A percentile compares a stretch with the other conserved stretches of the same genome.
phyloP scores from a whole-genome alignment of 64 coral and sea anemone genomes.

The Dendronephthya gigantea region DNA sequence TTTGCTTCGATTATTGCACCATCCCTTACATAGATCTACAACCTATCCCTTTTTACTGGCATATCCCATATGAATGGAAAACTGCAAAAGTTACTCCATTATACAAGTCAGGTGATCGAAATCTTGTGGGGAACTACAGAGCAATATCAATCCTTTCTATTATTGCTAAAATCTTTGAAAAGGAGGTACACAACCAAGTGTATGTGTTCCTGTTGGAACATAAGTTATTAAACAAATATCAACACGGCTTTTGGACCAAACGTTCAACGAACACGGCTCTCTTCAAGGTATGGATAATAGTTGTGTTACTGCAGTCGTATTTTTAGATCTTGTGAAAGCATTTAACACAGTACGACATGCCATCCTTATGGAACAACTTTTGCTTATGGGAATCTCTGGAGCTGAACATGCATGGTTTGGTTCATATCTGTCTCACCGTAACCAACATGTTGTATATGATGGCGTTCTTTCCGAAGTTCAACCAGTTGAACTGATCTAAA shows the following conservation, averaged over 20 bases:
- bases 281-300: background rate
- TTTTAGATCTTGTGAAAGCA: background rate
- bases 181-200: too few relatives aligned
- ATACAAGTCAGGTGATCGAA: background rate
- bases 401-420: background rate
- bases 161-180: background rate
- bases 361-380: background rate
- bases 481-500: background rate
- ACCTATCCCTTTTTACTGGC: background rate
- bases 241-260: too few relatives aligned
- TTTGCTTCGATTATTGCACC: background rate
- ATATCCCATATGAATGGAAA: background rate
- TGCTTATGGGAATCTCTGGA: background rate
- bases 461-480: background rate
- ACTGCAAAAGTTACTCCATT: background rate
- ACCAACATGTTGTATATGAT: background rate
- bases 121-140: background rate
- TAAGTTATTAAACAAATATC: too few relatives aligned
- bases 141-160: too few relatives aligned
- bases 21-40: background rate
- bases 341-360: background rate
- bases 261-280: background rate
- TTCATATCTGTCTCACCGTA: background rate
- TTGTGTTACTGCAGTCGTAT: background rate
- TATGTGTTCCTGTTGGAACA: too few relatives aligned